Conservation (phyloP, 1,140 invertebrate genomes). For the Kradibia gibbosae region DNA sequence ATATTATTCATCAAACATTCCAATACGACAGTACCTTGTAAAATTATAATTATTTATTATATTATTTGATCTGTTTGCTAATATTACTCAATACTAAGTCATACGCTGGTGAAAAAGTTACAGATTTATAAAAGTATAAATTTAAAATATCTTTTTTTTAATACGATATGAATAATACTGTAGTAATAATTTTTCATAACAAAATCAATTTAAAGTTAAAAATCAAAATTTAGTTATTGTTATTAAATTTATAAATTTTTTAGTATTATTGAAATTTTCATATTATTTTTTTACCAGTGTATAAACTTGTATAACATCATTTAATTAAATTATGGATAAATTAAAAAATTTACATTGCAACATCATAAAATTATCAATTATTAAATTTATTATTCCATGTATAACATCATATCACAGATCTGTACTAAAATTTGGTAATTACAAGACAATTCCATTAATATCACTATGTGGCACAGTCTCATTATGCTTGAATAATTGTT, state of each 20-base stretch:
- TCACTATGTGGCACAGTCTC: slow-evolving; percentile 41
- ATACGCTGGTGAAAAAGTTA: slow-evolving; percentile 38
- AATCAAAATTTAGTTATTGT: slow-evolving; percentile 23
- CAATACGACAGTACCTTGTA: slow-evolving; percentile 35
- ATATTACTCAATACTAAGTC: slow-evolving; percentile 25
- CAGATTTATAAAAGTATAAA: slow-evolving; percentile 5
- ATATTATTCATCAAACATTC: slow-evolving; percentile 48
- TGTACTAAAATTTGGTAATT: slow-evolving; percentile 49
- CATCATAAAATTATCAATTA: slow-evolving; percentile 31
- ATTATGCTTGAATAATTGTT: slow-evolving; percentile 47
- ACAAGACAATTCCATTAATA: slow-evolving; percentile 24
- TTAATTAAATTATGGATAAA: slow-evolving; percentile 24
- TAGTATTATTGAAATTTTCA: slow-evolving; percentile 16
- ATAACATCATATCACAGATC: slow-evolving; percentile 54
- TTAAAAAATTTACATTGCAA: slow-evolving; percentile 29
- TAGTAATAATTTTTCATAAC: slow-evolving; percentile 35
- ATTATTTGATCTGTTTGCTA: slow-evolving; percentile 34
- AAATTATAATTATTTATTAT: slow-evolving; percentile 44
- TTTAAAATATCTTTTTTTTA: slow-evolving; percentile 25
- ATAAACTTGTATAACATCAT: slow-evolving; percentile 25
- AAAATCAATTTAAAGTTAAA: slow-evolving; percentile 26
- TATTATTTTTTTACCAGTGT: slow-evolving; percentile 34
- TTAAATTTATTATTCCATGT: slow-evolving; percentile 47
- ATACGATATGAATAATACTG: slow-evolving; percentile 10
- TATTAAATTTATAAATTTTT: not conserved